Conservation (phyloP, 2,888 invertebrate genomes). For the Rambutsinella grinnellia region DNA sequence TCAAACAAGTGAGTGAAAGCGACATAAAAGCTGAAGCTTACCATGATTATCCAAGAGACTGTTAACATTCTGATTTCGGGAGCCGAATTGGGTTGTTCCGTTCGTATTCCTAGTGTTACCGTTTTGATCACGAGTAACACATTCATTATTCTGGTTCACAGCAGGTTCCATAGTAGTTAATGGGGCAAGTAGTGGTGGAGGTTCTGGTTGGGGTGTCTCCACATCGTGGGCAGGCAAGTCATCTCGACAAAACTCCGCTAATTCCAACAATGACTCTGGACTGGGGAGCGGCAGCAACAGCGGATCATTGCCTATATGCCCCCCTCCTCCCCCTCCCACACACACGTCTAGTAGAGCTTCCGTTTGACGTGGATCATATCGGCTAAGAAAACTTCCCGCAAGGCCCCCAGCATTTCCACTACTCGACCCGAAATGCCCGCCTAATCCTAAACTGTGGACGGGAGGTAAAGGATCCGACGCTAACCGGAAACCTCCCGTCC, state of each 20-base stretch:
- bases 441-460: slow-evolving; percentile 71
- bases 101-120: slow-evolving; percentile 47
- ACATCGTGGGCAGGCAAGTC: slow-evolving; percentile 65
- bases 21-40: slow-evolving; percentile 36
- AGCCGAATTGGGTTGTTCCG: slow-evolving; percentile 66
- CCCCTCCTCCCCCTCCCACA: slow-evolving; percentile 72
- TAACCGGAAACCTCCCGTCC: slow-evolving; percentile 62
- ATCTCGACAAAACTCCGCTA: slow-evolving; percentile 66
- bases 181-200: slow-evolving; percentile 71
- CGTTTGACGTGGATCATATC: slow-evolving; percentile 66
- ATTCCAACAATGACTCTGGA: slow-evolving; percentile 65
- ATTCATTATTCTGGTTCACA: slow-evolving; percentile 83
- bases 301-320: slow-evolving; percentile 72
- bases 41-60: slow-evolving; percentile 63
- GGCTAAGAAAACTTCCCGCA: slow-evolving; percentile 73
- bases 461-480: slow-evolving; percentile 66
- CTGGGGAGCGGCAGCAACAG: slow-evolving; percentile 65
- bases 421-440: slow-evolving; percentile 72
- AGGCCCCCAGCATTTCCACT: slow-evolving; percentile 69
- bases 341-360: slow-evolving; percentile 66
- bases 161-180: slow-evolving; percentile 73
- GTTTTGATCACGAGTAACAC: slow-evolving; percentile 68
- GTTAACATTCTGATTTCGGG: slow-evolving; percentile 56
- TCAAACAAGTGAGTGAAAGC: too few relatives aligned
- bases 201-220: slow-evolving; percentile 66